Evolutionary conservation across 2,888 invertebrate species (phyloP).

Genomic region (Sarcophaga variegata): DNA sequence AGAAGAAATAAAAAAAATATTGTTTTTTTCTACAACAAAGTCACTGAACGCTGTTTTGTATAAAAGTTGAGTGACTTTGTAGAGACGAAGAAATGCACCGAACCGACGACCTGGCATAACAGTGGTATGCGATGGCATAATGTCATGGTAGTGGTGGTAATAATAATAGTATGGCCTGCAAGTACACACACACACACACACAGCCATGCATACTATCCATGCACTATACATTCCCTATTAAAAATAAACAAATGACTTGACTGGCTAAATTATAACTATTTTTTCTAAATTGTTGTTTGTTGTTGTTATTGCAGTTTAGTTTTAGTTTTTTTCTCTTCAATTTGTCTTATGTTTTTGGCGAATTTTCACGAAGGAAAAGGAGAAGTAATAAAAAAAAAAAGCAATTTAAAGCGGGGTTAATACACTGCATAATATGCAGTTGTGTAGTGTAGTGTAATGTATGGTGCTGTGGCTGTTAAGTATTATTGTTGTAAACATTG

Average conservation of each 20-base stretch:
- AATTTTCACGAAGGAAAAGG: too few relatives aligned
- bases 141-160: too few relatives aligned
- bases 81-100: conserved; percentile 16
- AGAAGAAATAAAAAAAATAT: background rate
- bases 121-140: conserved; percentile 2
- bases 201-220: background rate
- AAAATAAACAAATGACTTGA: conserved; percentile 19
- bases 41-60: conserved; percentile 65
- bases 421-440: conserved; percentile 63
- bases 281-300: conserved; percentile 4
- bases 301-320: too few relatives aligned
- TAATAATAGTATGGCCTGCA: background rate
- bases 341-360: too few relatives aligned
- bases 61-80: conserved; percentile 78
- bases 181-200: background rate
- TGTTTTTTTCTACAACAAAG: conserved; percentile 22
- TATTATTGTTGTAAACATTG: background rate
- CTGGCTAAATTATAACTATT: conserved; percentile 62
- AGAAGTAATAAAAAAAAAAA: conserved; percentile 1
- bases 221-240: conserved; percentile 9
- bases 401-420: conserved; percentile 50
- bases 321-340: too few relatives aligned
- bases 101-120: conserved; percentile 38
- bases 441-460: too few relatives aligned
- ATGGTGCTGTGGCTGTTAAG: too few relatives aligned